phyloP scores from a whole-genome alignment of 2,888 invertebrate species.

The Mythimna pallens region DNA sequence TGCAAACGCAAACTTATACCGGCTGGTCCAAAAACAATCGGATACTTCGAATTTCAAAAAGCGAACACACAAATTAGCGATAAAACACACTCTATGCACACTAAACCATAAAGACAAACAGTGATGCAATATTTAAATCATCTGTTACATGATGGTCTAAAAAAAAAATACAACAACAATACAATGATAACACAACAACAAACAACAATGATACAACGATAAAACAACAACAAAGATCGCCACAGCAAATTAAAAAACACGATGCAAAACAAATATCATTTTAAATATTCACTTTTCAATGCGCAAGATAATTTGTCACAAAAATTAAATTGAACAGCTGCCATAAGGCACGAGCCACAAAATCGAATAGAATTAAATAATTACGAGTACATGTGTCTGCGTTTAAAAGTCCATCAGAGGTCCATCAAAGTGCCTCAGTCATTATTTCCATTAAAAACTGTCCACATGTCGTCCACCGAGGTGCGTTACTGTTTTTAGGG shows the following conservation, averaged over 20 bases:
- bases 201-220: background rate
- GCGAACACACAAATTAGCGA: background rate
- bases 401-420: constrained; percentile 75
- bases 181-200: background rate
- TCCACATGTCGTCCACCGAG: constrained; percentile 64
- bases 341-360: constrained; percentile 46
- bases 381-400: constrained; percentile 75
- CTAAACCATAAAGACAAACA: background rate
- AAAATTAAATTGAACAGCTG: constrained; percentile 58
- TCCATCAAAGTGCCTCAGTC: constrained; percentile 60
- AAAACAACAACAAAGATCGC: background rate
- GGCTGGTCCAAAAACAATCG: no score
- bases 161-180: background rate
- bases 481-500: constrained; percentile 68
- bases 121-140: background rate
- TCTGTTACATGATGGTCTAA: background rate
- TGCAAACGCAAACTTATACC: no score
- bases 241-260: background rate
- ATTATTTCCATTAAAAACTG: constrained; percentile 68
- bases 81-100: background rate
- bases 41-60: background rate
- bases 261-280: constrained; percentile 16
- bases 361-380: constrained; percentile 70
- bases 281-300: constrained; percentile 32
- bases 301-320: constrained; percentile 55